Evolutionary conservation across 2,797 vertebrate genomes (phyloP), one percentile per base, ranked within the genome.

Genomic region (Diceros bicornis): DNA sequence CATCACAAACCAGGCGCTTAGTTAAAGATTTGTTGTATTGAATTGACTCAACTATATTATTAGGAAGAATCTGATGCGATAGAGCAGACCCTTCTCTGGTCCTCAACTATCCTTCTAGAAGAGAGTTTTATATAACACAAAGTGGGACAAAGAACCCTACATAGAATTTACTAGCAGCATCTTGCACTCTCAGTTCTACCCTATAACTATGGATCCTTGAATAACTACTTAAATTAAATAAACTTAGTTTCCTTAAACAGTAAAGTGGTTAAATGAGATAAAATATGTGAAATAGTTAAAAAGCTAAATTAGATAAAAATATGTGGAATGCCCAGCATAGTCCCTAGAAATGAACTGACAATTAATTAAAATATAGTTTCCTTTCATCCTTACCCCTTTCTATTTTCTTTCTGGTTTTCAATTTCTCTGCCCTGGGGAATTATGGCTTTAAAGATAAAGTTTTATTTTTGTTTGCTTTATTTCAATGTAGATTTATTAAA

Each of bases 361-460:
- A 84, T 59, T 86, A 94, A 89, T 91, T 74, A 57, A 90, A 84
- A 57, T 25, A 74, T 4, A 59, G 1, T 82, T 91, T 41, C 9
- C 12, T 87, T 37, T 8, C 34, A 52, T 47, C 32, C 1, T 50
- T 47, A 1, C 3, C 32, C 32, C 10, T 74, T 84, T 89, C 7
- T 85, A 64, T 20, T 93, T 82, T 47, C 4, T 78, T 96, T 91
- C 14, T 62, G 11, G 25, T 81, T 93, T 90, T 91, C 17, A 37
- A 2, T 83, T 91, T 87, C 18, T 11, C 94, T 20, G 55, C 27
- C 7, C 25, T 52, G 3, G 14, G 5, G 17, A 78, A 55, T 55
- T 29, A 32, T 77, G 32, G 10, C 10, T 75, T 93, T 94, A 78
- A 89, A 85, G 4, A 68, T 82, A 61, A 29, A 72, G 47, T 64